Evolutionary conservation across 2,113 vertebrate species (phyloP).

Genomic region (Nibea albiflora): DNA sequence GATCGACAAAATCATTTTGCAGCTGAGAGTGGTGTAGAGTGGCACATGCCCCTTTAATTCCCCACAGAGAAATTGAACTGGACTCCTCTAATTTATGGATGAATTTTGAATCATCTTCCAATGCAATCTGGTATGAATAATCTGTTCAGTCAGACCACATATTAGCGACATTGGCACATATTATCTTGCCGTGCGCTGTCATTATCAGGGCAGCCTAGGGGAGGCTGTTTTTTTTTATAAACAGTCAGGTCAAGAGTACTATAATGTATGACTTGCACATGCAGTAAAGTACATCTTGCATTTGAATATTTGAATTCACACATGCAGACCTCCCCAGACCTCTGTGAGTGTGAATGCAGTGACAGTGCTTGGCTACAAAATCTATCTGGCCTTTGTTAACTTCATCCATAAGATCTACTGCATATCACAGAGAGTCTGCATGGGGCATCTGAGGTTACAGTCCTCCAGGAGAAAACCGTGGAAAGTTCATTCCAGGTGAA

Average conservation of each 20-base stretch:
- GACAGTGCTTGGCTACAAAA: constrained; percentile 87
- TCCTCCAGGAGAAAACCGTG: constrained; percentile 88
- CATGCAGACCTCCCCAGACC: constrained; percentile 66
- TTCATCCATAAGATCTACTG: constrained; percentile 84
- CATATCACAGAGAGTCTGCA: constrained; percentile 90
- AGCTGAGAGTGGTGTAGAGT: constrained; percentile 84
- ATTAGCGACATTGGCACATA: constrained; percentile 86
- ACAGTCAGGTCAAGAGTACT: constrained; percentile 84
- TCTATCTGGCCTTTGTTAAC: constrained; percentile 91
- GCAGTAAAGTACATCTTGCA: too few relatives aligned
- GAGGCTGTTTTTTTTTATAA: constrained; percentile 82
- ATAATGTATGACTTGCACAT: constrained; percentile 79
- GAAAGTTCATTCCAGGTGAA: constrained; percentile 88
- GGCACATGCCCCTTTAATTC: constrained; percentile 88
- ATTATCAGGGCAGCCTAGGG: constrained; percentile 70
- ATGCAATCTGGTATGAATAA: constrained; percentile 86
- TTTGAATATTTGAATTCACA: constrained; percentile 68
- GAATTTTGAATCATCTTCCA: constrained; percentile 89
- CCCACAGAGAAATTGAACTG: constrained; percentile 88
- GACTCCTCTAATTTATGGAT: constrained; percentile 91
- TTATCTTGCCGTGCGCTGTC: constrained; percentile 88
- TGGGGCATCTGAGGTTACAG: constrained; percentile 84
- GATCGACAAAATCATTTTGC: constrained; percentile 78
- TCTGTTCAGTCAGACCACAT: constrained; percentile 87
- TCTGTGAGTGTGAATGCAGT: constrained; percentile 30